A percentile compares a stretch with the other conserved stretches of the same genome.
These are phyloP conservation scores for Eudemis profundana DNA, from an alignment of 2,888 invertebrate genomes.

Conservation along the genomic window DNA sequence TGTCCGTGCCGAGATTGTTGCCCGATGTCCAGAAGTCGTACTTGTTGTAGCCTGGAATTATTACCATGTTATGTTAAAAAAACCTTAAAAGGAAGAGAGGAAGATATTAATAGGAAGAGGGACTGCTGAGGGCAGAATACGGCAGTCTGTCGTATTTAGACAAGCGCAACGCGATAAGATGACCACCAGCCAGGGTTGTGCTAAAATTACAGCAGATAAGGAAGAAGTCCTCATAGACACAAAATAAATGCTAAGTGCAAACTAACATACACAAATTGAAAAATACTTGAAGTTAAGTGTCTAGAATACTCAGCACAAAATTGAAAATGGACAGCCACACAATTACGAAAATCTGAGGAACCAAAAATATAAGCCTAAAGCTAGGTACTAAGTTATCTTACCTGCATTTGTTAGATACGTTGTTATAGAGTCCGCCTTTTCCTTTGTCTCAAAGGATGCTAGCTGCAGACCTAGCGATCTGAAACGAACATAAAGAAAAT, in stretches of 20 bases:
- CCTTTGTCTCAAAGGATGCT: constrained; percentile 93
- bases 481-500: constrained; percentile 55
- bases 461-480: constrained; percentile 93
- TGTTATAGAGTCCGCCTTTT: constrained; percentile 94
- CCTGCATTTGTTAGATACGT: constrained; percentile 93
- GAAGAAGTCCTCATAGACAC: no score
- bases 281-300: no score
- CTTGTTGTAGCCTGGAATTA: constrained; percentile 87
- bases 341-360: background rate
- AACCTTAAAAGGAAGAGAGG: background rate
- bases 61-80: constrained; percentile 5
- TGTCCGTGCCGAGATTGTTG: constrained; percentile 93
- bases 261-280: no score
- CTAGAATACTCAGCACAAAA: no score
- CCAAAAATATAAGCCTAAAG: background rate
- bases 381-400: constrained; percentile 56
- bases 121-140: no score
- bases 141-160: no score
- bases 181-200: no score
- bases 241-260: no score
- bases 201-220: no score
- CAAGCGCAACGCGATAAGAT: no score
- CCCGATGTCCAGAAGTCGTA: constrained; percentile 96
- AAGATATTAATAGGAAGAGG: no score
- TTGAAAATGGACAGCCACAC: background rate